phyloP scores from a whole-genome alignment of 2,113 vertebrate species.

The Tichodroma muraria region DNA sequence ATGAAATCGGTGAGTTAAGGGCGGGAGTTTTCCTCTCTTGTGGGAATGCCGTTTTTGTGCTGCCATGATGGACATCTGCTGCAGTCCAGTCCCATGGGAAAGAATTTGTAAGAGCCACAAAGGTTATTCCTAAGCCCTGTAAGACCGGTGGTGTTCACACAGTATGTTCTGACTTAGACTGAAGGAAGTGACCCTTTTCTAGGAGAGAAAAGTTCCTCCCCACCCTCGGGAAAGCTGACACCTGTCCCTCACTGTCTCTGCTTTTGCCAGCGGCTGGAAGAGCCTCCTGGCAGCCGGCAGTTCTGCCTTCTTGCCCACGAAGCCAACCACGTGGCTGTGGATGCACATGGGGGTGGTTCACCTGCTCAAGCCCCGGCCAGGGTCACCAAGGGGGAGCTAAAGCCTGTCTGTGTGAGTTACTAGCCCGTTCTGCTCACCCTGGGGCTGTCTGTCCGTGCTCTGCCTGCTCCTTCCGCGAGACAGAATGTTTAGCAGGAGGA shows the following conservation, averaged over 20 bases:
- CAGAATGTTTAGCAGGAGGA: neutral
- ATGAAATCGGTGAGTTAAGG: neutral
- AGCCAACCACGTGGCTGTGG: rapidly evolving
- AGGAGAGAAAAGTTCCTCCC: neutral
- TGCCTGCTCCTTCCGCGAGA: rapidly evolving
- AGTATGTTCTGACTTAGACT: neutral
- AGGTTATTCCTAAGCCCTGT: neutral
- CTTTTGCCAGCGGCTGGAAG: neutral
- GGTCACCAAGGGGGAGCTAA: neutral
- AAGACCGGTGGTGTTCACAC: rapidly evolving
- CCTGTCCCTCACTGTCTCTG: neutral
- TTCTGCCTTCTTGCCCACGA: neutral
- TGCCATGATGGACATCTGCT: rapidly evolving
- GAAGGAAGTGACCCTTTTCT: neutral
- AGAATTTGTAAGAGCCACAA: neutral
- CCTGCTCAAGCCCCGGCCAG: rapidly evolving
- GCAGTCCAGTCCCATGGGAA: rapidly evolving
- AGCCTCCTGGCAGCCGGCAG: neutral
- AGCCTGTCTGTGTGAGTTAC: neutral
- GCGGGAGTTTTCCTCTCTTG: rapidly evolving
- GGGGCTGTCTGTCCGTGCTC: neutral
- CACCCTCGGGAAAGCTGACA: no score
- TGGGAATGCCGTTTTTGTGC: neutral
- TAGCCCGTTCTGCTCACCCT: neutral
- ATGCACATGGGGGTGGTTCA: rapidly evolving